Conservation (phyloP, 2,113 vertebrate genomes). For the Rhinopomastus cyanomelas region DNA sequence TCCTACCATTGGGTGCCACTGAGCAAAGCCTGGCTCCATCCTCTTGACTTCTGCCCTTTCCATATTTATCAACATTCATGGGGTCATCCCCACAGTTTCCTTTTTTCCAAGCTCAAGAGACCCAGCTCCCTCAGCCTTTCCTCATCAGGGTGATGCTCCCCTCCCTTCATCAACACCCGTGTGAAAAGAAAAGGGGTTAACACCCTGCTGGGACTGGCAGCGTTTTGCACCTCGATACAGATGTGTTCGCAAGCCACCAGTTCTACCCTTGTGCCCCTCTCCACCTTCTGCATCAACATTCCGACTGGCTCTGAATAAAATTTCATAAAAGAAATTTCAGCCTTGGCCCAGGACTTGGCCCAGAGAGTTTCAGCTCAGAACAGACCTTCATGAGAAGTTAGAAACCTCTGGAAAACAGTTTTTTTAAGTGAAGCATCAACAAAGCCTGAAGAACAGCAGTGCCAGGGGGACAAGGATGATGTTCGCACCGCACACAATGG, state of each 20-base stretch:
- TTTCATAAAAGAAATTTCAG: not conserved
- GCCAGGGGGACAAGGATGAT: not conserved
- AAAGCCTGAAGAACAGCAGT: not conserved
- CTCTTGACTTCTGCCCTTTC: too few species aligned
- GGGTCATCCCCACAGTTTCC: too few species aligned
- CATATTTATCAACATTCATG: too few species aligned
- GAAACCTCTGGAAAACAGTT: not conserved
- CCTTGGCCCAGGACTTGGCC: not conserved
- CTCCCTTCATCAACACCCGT: not conserved
- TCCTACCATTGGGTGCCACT: too few species aligned
- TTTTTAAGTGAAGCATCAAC: not conserved
- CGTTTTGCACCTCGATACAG: not conserved
- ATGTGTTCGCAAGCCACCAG: not conserved
- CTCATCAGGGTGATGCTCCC: too few species aligned
- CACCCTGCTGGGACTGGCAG: not conserved
- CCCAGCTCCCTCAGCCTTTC: too few species aligned
- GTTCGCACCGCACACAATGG: not conserved
- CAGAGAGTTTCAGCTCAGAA: not conserved
- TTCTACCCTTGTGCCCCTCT: not conserved
- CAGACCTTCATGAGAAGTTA: constrained; percentile 11
- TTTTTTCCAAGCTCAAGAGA: too few species aligned
- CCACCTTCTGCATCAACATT: not conserved
- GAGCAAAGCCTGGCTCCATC: too few species aligned
- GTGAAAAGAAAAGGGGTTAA: not conserved
- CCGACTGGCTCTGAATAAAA: not conserved